phyloP scores from a whole-genome alignment of 2,113 vertebrate genomes.

The Speoplatyrhinus poulsoni region DNA sequence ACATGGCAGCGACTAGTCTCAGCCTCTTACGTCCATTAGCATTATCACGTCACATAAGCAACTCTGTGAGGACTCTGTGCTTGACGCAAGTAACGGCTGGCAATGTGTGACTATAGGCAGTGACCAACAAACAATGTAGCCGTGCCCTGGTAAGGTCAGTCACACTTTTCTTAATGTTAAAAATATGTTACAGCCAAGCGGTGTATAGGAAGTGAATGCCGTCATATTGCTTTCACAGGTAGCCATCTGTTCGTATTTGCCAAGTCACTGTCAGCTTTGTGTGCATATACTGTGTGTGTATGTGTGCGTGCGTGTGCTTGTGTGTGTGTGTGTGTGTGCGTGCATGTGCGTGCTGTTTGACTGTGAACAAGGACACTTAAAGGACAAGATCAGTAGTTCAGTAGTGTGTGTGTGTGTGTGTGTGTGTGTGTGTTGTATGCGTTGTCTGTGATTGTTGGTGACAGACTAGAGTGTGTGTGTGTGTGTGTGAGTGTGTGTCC shows the following conservation, averaged over 20 bases:
- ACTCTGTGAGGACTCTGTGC: too few species aligned
- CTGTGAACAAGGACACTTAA: background rate
- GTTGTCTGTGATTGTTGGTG: background rate
- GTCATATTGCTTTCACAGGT: too few species aligned
- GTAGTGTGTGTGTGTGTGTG: background rate
- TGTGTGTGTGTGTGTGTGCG: background rate
- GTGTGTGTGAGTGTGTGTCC: conserved; percentile 6
- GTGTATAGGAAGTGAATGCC: too few species aligned
- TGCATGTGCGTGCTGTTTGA: background rate
- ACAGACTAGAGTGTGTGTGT: background rate
- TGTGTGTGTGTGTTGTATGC: background rate
- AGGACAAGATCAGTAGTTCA: background rate
- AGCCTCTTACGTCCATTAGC: too few species aligned
- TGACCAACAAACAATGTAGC: too few species aligned
- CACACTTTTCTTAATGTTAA: too few species aligned
- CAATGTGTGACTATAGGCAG: too few species aligned
- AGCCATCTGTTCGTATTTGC: background rate
- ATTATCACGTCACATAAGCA: too few species aligned
- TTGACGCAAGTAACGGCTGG: too few species aligned
- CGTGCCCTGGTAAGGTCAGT: too few species aligned
- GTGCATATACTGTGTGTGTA: background rate
- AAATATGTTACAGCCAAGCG: too few species aligned
- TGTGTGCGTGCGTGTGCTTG: background rate
- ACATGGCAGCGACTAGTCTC: too few species aligned
- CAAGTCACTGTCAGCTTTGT: background rate